Evolutionary conservation across 2,113 vertebrate species (phyloP).

Genomic region (cattle (Bos taurus)): ARS-UCD2.0 NC_037336.1:62962001-62962500

Average conservation of each 20-base stretch:
- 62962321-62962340: neutral
- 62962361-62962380: neutral
- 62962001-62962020: neutral
- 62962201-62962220: neutral
- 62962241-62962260: neutral
- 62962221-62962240: neutral
- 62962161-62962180: neutral
- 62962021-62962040: neutral
- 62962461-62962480: neutral
- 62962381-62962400: neutral
- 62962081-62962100: neutral
- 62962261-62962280: neutral
- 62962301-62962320: neutral
- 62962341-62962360: neutral
- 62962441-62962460: constrained; percentile 8
- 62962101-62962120: neutral
- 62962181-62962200: neutral
- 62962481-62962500: neutral
- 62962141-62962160: neutral
- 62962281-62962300: neutral
- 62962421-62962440: neutral
- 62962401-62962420: neutral
- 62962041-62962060: neutral
- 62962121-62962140: neutral
- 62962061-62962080: neutral